These are phyloP conservation scores for Nixonia krombeini DNA, from an alignment of 1,140 invertebrate genomes.

Conservation along the genomic window DNA sequence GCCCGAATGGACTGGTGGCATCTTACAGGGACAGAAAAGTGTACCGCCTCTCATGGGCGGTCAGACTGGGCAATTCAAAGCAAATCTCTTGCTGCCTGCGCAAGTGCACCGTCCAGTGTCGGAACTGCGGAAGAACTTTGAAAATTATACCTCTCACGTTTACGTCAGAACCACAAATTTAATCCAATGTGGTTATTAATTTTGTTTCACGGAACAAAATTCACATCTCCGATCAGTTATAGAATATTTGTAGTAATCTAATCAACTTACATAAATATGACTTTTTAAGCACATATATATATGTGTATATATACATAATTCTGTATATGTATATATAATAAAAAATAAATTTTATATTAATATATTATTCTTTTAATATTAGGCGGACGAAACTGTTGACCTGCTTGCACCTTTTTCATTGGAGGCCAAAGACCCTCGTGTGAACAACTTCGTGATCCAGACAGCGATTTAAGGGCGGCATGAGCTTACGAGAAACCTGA, in stretches of 20 bases:
- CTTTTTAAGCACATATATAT: too few species aligned
- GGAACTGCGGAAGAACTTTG: constrained; percentile 21
- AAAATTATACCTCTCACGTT: constrained; percentile 30
- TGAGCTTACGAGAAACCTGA: constrained; percentile 22
- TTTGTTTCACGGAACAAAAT: constrained; percentile 1
- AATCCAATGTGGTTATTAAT: background rate
- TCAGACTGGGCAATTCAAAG: constrained; percentile 39
- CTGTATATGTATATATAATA: too few species aligned
- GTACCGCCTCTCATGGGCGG: constrained; percentile 1
- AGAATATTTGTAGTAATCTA: too few species aligned
- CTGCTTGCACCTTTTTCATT: background rate
- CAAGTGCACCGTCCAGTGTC: constrained; percentile 5
- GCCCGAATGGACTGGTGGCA: constrained; percentile 23
- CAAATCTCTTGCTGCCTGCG: constrained; percentile 11
- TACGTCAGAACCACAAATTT: constrained; percentile 3
- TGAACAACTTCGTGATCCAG: constrained; percentile 13
- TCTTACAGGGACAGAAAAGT: constrained; percentile 7
- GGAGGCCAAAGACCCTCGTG: constrained; percentile 32
- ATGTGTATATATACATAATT: too few species aligned
- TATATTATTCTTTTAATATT: too few species aligned
- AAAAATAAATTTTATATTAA: too few species aligned
- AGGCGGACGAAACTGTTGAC: background rate
- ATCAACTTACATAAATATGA: too few species aligned
- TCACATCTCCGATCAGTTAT: background rate
- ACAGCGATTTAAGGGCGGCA: constrained; percentile 23